These are phyloP conservation scores for Ivindomyrus marchei DNA, from an alignment of 2,113 vertebrate genomes.

Conservation along the genomic window DNA sequence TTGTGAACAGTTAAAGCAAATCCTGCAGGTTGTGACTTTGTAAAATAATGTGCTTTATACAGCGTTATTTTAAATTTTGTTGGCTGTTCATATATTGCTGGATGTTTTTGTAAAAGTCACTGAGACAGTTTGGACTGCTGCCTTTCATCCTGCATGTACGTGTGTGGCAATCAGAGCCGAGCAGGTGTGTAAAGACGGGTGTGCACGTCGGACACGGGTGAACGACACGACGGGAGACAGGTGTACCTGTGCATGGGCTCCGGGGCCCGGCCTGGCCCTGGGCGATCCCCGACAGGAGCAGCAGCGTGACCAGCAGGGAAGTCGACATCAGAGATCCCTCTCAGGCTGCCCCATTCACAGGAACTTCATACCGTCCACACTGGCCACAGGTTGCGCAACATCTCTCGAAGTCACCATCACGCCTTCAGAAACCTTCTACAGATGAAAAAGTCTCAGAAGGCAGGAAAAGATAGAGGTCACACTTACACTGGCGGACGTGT, in stretches of 20 bases:
- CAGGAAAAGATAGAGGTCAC: background rate
- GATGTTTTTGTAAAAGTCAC: background rate
- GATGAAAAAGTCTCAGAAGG: background rate
- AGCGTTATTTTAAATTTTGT: background rate
- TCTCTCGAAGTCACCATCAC: background rate
- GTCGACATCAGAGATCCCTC: constrained; percentile 54
- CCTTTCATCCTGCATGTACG: background rate
- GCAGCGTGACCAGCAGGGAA: constrained; percentile 47
- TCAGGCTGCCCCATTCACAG: constrained; percentile 50
- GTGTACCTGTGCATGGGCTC: constrained; percentile 77
- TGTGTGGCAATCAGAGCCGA: background rate
- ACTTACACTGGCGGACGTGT: background rate
- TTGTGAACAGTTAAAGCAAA: background rate
- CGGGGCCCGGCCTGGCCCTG: constrained; percentile 36
- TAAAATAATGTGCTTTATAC: background rate
- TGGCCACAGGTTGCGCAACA: too few relatives aligned
- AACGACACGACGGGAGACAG: background rate
- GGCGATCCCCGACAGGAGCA: constrained; percentile 43
- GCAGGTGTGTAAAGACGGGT: background rate
- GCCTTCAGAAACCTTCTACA: background rate
- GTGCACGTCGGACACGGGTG: background rate
- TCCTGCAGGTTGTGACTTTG: background rate
- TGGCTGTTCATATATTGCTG: background rate
- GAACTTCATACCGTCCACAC: background rate
- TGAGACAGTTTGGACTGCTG: background rate